These are phyloP conservation scores for Papilio dardanus DNA, from an alignment of 1,140 invertebrate genomes.

Conservation along the genomic window DNA sequence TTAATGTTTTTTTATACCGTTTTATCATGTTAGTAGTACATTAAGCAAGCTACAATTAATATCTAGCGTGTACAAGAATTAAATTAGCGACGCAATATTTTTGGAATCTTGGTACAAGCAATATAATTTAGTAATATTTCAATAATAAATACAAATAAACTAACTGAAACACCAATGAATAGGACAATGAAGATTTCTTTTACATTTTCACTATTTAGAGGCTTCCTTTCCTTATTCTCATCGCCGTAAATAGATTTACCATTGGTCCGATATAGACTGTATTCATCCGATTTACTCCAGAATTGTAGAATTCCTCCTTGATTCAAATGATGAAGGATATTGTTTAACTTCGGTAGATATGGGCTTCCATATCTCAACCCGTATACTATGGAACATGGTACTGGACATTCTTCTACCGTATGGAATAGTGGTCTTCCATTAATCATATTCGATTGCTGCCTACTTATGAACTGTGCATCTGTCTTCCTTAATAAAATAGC, in stretches of 20 bases:
- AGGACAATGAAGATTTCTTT: slow-evolving; percentile 65
- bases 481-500: slow-evolving; percentile 65
- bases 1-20: background rate
- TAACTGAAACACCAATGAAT: slow-evolving; percentile 56
- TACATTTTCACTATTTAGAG: slow-evolving; percentile 58
- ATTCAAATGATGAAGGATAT: slow-evolving; percentile 61
- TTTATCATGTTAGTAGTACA: background rate
- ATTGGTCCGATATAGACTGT: slow-evolving; percentile 41
- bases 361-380: slow-evolving; percentile 72
- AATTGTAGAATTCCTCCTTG: slow-evolving; percentile 69
- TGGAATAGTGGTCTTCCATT: slow-evolving; percentile 68
- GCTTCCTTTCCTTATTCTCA: slow-evolving; percentile 60
- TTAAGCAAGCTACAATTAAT: background rate
- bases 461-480: slow-evolving; percentile 61
- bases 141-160: slow-evolving; percentile 54
- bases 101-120: slow-evolving; percentile 22
- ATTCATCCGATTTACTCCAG: slow-evolving; percentile 67
- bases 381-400: slow-evolving; percentile 71
- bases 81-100: background rate
- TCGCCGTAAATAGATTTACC: slow-evolving; percentile 50
- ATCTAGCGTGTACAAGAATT: background rate
- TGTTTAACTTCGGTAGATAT: slow-evolving; percentile 62
- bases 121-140: slow-evolving; percentile 50
- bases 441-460: slow-evolving; percentile 60
- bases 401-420: slow-evolving; percentile 63